These are phyloP conservation scores for Lacanobia wlatinum DNA, from an alignment of 2,888 invertebrate species.

Conservation along the genomic window DNA sequence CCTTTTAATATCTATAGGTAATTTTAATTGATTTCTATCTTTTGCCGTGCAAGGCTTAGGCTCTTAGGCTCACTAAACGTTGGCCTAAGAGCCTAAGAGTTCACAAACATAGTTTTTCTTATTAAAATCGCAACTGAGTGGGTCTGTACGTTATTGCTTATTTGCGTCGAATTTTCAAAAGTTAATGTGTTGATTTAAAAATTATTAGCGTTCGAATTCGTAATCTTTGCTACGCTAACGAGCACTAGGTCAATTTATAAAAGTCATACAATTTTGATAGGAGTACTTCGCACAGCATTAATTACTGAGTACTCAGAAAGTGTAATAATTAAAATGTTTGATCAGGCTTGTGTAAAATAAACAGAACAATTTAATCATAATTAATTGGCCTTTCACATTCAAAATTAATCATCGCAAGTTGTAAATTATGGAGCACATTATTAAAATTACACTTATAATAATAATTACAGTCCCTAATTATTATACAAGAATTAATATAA, in stretches of 20 bases:
- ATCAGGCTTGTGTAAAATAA: background rate
- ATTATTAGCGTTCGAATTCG: background rate
- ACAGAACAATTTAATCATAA: background rate
- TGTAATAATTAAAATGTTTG: background rate
- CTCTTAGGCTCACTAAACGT: too few relatives aligned
- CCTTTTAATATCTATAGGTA: too few relatives aligned
- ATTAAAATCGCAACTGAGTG: too few relatives aligned
- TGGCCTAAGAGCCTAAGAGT: too few relatives aligned
- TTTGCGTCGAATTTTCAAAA: too few relatives aligned
- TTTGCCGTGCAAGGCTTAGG: too few relatives aligned
- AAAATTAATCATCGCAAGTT: background rate
- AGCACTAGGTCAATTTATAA: background rate
- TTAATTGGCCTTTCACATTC: background rate
- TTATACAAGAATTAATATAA: conserved; percentile 23
- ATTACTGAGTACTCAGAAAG: background rate
- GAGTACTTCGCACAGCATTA: background rate
- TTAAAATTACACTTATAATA: background rate
- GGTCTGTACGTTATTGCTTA: too few relatives aligned
- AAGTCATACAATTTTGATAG: background rate
- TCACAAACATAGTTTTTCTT: too few relatives aligned
- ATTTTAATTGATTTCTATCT: too few relatives aligned
- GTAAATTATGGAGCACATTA: background rate
- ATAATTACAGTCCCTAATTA: conserved; percentile 8
- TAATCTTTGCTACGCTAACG: background rate
- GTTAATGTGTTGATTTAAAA: too few relatives aligned